Evolutionary conservation across 2,888 invertebrate genomes (phyloP).

Genomic region (Polydrusus tereticollis): DNA sequence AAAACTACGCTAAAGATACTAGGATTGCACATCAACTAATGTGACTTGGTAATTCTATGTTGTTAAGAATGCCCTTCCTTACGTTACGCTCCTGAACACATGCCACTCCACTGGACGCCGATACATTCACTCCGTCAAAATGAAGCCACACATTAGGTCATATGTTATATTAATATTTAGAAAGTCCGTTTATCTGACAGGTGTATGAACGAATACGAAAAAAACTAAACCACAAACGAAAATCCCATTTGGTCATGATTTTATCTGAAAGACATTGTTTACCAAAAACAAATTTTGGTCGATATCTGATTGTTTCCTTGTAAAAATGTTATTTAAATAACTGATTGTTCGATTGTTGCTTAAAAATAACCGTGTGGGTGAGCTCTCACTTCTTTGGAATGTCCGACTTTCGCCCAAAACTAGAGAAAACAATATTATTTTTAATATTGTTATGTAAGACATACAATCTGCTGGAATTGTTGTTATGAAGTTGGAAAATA

Average conservation of each 20-base stretch:
- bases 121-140: not conserved
- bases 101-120: not conserved
- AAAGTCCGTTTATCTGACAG: conserved; percentile 42
- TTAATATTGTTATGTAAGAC: conserved; percentile 18
- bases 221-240: conserved; percentile 33
- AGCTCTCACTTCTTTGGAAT: conserved; percentile 50
- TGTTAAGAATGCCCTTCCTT: too few species aligned
- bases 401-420: conserved; percentile 51
- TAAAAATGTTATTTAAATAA: conserved; percentile 52
- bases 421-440: conserved; percentile 41
- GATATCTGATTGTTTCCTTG: conserved; percentile 54
- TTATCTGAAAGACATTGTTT: conserved; percentile 49
- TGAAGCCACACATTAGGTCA: conserved; percentile 2
- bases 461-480: not conserved
- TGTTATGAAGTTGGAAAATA: conserved; percentile 1
- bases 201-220: conserved; percentile 30
- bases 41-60: too few species aligned
- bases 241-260: conserved; percentile 44
- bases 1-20: too few species aligned
- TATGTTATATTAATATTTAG: conserved; percentile 37
- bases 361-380: conserved; percentile 53
- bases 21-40: too few species aligned
- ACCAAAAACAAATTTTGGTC: conserved; percentile 56
- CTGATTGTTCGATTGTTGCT: conserved; percentile 52
- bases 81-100: not conserved